A percentile compares a stretch with the other conserved stretches of the same genome.
Conservation (phyloP, 2,888 invertebrate genomes). For the Apotomis turbidana region DNA sequence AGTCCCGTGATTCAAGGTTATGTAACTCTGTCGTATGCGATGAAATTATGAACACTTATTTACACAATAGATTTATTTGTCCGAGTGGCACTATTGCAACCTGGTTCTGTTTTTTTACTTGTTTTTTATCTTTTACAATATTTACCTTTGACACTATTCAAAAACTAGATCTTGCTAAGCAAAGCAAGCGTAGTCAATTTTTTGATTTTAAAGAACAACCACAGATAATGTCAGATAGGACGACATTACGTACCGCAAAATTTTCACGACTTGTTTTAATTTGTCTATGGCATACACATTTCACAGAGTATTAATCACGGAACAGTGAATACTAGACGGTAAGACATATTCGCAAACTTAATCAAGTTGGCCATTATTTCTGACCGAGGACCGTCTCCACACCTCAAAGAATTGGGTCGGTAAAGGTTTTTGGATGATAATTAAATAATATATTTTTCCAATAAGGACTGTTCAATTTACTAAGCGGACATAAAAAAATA, state of each 20-base stretch:
- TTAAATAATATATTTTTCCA: too few relatives aligned
- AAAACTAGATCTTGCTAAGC: constrained; percentile 62
- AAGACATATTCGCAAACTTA: too few relatives aligned
- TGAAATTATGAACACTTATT: constrained; percentile 53
- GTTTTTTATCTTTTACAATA: constrained; percentile 55
- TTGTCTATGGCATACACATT: constrained; percentile 11
- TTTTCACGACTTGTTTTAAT: not conserved
- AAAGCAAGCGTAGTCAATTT: constrained; percentile 71
- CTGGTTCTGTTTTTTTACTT: constrained; percentile 37
- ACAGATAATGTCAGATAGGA: constrained; percentile 50
- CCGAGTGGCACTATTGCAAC: constrained; percentile 24
- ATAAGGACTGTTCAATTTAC: too few relatives aligned
- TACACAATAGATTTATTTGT: constrained; percentile 28
- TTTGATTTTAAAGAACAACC: constrained; percentile 64
- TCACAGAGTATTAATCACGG: too few relatives aligned
- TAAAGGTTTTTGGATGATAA: too few relatives aligned
- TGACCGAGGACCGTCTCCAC: too few relatives aligned
- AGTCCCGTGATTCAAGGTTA: constrained; percentile 84
- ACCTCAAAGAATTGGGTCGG: too few relatives aligned
- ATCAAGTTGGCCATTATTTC: too few relatives aligned
- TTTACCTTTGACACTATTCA: constrained; percentile 78
- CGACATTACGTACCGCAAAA: constrained; percentile 5
- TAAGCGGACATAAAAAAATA: too few relatives aligned
- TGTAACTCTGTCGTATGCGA: constrained; percentile 74
- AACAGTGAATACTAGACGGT: too few relatives aligned